Percentiles rank a stretch among this genome's conserved stretches.
Conservation (phyloP, 2,113 vertebrate species). For the Notechis scutatus region DNA sequence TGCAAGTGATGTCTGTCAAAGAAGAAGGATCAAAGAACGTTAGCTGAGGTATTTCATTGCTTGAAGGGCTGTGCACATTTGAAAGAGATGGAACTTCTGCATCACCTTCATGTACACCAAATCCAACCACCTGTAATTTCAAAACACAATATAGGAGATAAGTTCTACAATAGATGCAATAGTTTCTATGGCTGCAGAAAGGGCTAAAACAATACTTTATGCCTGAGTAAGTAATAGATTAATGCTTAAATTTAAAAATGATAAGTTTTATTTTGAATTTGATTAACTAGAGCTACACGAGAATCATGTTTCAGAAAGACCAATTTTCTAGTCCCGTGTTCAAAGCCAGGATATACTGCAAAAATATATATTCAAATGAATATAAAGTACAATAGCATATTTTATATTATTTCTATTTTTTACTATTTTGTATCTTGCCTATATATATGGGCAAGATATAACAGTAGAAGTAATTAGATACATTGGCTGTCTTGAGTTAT, state of each 20-base stretch:
- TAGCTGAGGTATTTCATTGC: constrained; percentile 81
- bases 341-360: neutral
- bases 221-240: neutral
- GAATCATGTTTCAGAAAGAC: neutral
- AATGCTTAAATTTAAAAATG: neutral
- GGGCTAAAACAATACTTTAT: neutral
- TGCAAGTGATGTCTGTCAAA: constrained; percentile 64
- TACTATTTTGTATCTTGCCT: neutral
- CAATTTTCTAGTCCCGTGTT: neutral
- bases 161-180: neutral
- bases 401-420: neutral
- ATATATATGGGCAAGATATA: too few relatives aligned
- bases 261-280: neutral
- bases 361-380: neutral
- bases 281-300: neutral
- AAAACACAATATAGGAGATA: neutral
- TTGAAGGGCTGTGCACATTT: constrained; percentile 63
- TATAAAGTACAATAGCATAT: neutral
- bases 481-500: neutral
- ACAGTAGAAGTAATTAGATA: neutral
- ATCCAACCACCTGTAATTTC: constrained; percentile 84
- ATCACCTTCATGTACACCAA: constrained; percentile 82
- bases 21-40: constrained; percentile 77
- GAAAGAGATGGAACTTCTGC: constrained; percentile 43
- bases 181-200: neutral